phyloP scores from a whole-genome alignment of 2,113 vertebrate genomes.

The Lontra canadensis region DNA sequence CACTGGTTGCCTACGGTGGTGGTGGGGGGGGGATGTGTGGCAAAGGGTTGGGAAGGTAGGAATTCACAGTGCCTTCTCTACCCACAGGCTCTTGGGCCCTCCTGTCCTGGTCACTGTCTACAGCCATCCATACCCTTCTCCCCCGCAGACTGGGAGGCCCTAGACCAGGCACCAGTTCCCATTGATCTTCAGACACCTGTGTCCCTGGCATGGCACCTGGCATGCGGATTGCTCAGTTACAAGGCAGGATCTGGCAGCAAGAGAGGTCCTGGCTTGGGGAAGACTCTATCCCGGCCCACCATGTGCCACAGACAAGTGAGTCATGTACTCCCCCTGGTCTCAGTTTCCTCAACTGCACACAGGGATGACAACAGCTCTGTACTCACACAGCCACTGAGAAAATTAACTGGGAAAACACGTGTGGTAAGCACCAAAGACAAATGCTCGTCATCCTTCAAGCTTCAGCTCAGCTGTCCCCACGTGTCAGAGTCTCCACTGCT shows the following conservation, averaged over 20 bases:
- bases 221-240: background rate
- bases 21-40: accelerated
- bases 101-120: background rate
- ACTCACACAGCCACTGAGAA: background rate
- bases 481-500: background rate
- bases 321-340: background rate
- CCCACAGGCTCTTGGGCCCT: background rate
- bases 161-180: background rate
- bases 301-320: background rate
- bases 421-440: background rate
- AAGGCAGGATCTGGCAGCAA: background rate
- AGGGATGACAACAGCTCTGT: background rate
- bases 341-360: background rate
- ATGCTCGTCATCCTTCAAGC: background rate
- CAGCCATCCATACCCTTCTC: background rate
- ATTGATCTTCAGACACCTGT: background rate
- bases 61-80: background rate
- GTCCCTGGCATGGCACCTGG: background rate
- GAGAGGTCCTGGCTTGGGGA: background rate
- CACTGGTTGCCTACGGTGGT: background rate
- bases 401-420: background rate
- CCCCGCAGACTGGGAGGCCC: background rate
- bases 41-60: background rate
- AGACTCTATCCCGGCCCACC: background rate
- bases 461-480: background rate